Conservation (phyloP, 2,113 vertebrate species). For the Tychaedon coryphoeus region DNA sequence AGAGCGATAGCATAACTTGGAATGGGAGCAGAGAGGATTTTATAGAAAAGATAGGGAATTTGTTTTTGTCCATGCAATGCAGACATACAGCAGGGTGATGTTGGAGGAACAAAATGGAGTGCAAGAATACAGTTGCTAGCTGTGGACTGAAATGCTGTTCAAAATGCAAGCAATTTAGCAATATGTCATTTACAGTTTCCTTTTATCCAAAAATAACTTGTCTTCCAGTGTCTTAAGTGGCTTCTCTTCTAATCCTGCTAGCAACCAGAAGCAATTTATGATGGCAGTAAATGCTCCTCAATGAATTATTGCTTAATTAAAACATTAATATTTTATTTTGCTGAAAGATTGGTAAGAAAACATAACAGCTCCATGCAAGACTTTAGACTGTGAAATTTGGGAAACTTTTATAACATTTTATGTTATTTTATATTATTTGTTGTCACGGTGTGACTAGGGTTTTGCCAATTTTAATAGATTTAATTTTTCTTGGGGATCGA, state of each 20-base stretch:
- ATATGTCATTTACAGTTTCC: background rate
- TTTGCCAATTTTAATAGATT: too few relatives aligned
- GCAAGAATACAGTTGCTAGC: background rate
- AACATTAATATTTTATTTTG: background rate
- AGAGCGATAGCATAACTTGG: background rate
- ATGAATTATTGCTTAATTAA: background rate
- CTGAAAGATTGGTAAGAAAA: background rate
- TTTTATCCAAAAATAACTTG: background rate
- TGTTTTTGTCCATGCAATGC: background rate
- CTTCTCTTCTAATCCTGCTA: background rate
- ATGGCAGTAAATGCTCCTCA: background rate
- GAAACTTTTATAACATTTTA: background rate
- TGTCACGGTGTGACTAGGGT: too few relatives aligned
- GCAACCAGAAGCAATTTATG: background rate
- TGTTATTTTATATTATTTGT: background rate
- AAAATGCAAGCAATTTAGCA: background rate
- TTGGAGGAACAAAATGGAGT: background rate
- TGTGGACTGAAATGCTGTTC: background rate
- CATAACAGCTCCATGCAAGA: background rate
- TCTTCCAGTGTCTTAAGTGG: background rate
- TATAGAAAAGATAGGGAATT: background rate
- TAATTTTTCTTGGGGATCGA: too few relatives aligned
- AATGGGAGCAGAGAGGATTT: background rate
- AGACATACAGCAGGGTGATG: background rate
- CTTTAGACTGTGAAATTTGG: background rate